Evolutionary conservation across 2,113 vertebrate species (phyloP).

Genomic region (Acinonyx jubatus): DNA sequence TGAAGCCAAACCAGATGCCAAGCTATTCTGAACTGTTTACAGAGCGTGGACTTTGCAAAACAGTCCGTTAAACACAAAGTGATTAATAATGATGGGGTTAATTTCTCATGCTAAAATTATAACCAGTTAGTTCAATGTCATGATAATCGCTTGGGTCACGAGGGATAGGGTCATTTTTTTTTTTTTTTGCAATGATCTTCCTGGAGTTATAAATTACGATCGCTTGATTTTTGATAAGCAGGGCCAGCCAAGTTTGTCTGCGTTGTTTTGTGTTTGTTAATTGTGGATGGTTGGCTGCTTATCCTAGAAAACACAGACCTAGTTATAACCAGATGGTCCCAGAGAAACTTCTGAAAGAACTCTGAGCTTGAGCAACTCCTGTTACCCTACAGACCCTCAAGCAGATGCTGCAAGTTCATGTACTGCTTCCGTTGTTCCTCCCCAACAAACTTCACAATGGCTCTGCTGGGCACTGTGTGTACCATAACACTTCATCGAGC

Average conservation of each 20-base stretch:
- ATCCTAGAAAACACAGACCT: neutral
- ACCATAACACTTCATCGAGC: neutral
- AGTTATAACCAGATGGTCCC: neutral
- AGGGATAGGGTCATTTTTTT: neutral
- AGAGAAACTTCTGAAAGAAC: neutral
- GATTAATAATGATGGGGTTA: neutral
- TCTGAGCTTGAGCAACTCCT: neutral
- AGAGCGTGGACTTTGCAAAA: neutral
- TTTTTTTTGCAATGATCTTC: neutral
- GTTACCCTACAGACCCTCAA: neutral
- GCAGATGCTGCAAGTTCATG: neutral
- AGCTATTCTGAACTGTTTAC: constrained; percentile 49
- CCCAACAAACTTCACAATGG: neutral
- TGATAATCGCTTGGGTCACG: neutral
- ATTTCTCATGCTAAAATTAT: neutral
- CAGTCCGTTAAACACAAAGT: neutral
- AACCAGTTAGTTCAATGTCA: neutral
- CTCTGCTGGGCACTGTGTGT: neutral
- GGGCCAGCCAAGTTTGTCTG: neutral
- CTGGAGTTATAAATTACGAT: neutral
- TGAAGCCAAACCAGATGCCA: neutral
- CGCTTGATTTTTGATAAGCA: neutral
- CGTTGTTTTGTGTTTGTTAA: neutral
- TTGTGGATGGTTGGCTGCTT: neutral
- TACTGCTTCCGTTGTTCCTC: neutral